phyloP scores from a whole-genome alignment of 2,797 vertebrate genomes.

The Sebastes melanostomus region DNA sequence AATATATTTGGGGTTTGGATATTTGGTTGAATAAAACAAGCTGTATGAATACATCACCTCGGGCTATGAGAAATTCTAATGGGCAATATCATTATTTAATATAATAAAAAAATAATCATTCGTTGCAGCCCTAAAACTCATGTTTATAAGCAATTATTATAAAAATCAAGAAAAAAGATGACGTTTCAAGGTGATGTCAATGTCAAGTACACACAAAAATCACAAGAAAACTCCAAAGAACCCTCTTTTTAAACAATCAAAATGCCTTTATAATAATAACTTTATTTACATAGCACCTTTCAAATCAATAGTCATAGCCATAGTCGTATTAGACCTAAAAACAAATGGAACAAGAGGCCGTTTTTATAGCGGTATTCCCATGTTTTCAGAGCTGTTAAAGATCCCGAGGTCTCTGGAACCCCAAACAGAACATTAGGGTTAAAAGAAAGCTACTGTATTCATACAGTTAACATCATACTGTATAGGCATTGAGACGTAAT shows the following conservation, averaged over 20 bases:
- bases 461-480: neutral
- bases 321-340: too few relatives aligned
- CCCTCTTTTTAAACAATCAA: too few relatives aligned
- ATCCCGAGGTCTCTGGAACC: neutral
- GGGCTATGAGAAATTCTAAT: neutral
- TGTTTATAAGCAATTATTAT: neutral
- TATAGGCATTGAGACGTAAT: neutral
- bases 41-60: neutral
- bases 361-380: too few relatives aligned
- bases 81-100: neutral
- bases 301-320: too few relatives aligned
- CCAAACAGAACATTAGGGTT: neutral
- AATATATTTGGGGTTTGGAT: neutral
- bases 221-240: too few relatives aligned
- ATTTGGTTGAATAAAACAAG: neutral
- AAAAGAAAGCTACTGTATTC: neutral
- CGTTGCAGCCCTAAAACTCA: neutral
- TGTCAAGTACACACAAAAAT: neutral
- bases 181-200: neutral
- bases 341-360: too few relatives aligned
- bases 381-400: neutral
- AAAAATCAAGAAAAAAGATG: neutral
- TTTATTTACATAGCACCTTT: too few relatives aligned
- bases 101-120: neutral
- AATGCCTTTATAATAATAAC: too few relatives aligned